Conservation (phyloP, 1,140 invertebrate genomes). For the Manduca sexta region DNA sequence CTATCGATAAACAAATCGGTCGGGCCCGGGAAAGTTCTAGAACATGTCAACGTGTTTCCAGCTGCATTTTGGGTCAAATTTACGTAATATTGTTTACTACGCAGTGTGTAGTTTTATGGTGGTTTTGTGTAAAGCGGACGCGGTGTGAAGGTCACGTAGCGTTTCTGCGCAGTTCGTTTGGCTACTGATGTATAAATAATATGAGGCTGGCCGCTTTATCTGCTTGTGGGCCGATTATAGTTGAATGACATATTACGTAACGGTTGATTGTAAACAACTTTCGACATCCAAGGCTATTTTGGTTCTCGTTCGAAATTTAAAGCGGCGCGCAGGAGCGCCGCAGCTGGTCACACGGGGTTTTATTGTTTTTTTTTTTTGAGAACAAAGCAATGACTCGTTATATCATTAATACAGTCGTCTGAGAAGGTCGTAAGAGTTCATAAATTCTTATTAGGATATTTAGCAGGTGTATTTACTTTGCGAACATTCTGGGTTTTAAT, state of each 20-base stretch:
- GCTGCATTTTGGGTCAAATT: slow-evolving; percentile 21
- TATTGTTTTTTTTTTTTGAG: background rate
- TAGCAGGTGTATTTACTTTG: too few species aligned
- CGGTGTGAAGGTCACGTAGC: slow-evolving; percentile 33
- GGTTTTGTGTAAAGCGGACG: background rate
- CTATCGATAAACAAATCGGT: slow-evolving; percentile 8
- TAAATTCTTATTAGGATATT: too few species aligned
- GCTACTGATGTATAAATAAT: slow-evolving; percentile 2
- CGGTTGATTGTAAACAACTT: slow-evolving; percentile 49
- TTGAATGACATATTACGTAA: slow-evolving; percentile 57
- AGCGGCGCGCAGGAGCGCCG: too few species aligned
- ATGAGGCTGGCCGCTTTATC: background rate
- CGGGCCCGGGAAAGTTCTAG: slow-evolving; percentile 40
- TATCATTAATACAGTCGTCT: too few species aligned
- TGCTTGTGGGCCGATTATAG: slow-evolving; percentile 9
- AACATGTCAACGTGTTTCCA: slow-evolving; percentile 29
- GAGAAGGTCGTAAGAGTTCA: too few species aligned
- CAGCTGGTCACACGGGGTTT: background rate
- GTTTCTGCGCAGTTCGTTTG: slow-evolving; percentile 39
- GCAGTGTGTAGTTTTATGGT: slow-evolving; percentile 16
- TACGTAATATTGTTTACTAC: slow-evolving; percentile 53
- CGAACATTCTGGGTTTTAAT: too few species aligned
- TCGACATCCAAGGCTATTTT: slow-evolving; percentile 50
- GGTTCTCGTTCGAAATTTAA: background rate
- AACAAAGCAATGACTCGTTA: background rate